Evolutionary conservation across 2,113 vertebrate species (phyloP), one percentile per base, ranked within the genome.

Genomic region (Sinocyclocheilus anshuiensis): DNA sequence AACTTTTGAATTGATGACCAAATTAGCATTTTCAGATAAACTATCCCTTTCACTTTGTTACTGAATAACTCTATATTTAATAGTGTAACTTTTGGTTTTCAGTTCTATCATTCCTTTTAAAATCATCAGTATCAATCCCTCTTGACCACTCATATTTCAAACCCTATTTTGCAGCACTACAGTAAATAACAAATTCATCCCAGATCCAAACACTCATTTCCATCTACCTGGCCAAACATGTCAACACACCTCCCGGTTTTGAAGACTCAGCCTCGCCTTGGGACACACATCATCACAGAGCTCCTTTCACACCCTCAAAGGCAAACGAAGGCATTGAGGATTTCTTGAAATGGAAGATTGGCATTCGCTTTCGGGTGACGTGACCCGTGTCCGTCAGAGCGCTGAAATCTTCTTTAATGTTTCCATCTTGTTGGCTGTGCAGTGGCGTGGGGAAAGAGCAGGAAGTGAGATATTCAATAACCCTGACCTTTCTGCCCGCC

Each of bases 391-490:
- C 83, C 63, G 74, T 84, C 83, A 76, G 83, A 63, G 83, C 16
- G 4, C n/a, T 76, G 53, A 84, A 76, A 76, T 76, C 36, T 76
- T 59, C 83, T 45, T 84, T 84, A 84, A 84, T 84, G 83, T 76
- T 84, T 84, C 83, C 72, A 84, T 76, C 83, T 84, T 84, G 83
- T 76, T 84, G 83, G 72, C 72, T 84, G 83, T 61, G 83, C 55
- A 63, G n/a, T 63, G 83, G 71, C 18, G 15, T 76, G 71, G 57
- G 24, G 55, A 63, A 84, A 76, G 72, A 55, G 71, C 71, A 84
- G 55, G 72, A 48, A 76, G 71, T 76, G 55, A 61, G 71, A 84
- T 84, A 84, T 76, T 84, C 83, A 63, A 77, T 63, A 77, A 74
- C 72, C 42, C 71, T 84, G 71, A 84, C 50, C 71, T 84, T 84